Evolutionary conservation across 2,888 invertebrate genomes (phyloP), one percentile per base, ranked within the genome.

Genomic region (Alentia gelatinosa): DNA sequence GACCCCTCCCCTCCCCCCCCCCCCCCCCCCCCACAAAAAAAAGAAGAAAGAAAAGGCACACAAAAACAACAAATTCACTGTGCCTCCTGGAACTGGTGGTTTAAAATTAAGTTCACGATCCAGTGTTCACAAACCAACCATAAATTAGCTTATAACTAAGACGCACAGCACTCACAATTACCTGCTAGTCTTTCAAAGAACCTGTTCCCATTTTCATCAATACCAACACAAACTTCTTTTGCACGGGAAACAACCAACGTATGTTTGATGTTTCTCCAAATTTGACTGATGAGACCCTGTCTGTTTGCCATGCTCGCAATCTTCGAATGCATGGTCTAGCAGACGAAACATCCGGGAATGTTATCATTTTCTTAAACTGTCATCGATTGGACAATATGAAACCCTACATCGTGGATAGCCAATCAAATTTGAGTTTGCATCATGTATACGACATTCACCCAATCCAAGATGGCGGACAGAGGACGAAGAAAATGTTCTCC

Each of bases 111-210:
- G n/a, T n/a, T n/a, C n/a, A n/a, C n/a, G n/a, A n/a, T n/a, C n/a
- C n/a, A n/a, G n/a, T n/a, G n/a, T n/a, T n/a, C n/a, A n/a, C n/a
- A n/a, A n/a, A n/a, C n/a, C n/a, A n/a, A n/a, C n/a, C n/a, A n/a
- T n/a, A n/a, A n/a, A n/a, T n/a, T n/a, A n/a, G n/a, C n/a, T n/a
- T n/a, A n/a, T n/a, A n/a, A n/a, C n/a, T n/a, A n/a, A n/a, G n/a
- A n/a, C n/a, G n/a, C n/a, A n/a, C n/a, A n/a, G n/a, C n/a, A n/a
- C n/a, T n/a, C n/a, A n/a, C n/a, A n/a, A 5, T 47, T 90, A 90
- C 90, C 90, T 33, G 75, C 90, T 42, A 83, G 90, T 50, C 79
- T 79, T 50, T 90, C 90, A 79, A 47, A 90, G 30, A 33, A 90
- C 39, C 30, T 90, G 83, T 90, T 90, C 23, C 90, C 90, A 9